Evolutionary conservation across 2,797 vertebrate species (phyloP).

Genomic region (Manis javanica): DNA sequence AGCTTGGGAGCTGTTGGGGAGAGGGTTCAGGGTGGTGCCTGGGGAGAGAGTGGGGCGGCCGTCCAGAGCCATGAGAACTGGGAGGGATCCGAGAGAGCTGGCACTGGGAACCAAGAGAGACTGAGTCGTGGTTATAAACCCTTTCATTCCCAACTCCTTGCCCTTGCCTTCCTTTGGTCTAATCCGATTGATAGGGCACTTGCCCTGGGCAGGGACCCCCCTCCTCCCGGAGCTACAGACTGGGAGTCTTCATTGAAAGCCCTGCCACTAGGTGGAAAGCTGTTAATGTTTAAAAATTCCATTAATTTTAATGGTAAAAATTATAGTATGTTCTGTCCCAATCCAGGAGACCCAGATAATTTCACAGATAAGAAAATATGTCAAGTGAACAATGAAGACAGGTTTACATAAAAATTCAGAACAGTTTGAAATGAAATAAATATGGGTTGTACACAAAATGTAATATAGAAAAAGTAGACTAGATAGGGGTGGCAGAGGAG

Average conservation of each 20-base stretch:
- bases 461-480: neutral
- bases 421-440: conserved; percentile 2
- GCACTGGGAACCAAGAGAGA: no score
- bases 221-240: no score
- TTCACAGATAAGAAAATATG: conserved; percentile 49
- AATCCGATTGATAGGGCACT: no score
- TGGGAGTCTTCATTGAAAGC: neutral
- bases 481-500: neutral
- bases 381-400: neutral
- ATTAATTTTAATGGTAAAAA: conserved; percentile 54
- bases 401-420: conserved; percentile 29
- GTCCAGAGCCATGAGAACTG: no score
- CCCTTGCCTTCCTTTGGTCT: no score
- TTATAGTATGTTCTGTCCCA: neutral
- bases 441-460: neutral
- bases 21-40: no score
- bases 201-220: no score
- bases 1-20: no score
- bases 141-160: no score
- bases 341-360: conserved; percentile 19
- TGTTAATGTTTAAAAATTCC: neutral
- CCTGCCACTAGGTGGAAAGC: neutral
- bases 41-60: no score
- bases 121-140: no score
- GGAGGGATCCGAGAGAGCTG: no score